These are phyloP conservation scores for Scaptodrosophila lebanonensis DNA, from an alignment of 1,140 invertebrate genomes.

Conservation along the genomic window DNA sequence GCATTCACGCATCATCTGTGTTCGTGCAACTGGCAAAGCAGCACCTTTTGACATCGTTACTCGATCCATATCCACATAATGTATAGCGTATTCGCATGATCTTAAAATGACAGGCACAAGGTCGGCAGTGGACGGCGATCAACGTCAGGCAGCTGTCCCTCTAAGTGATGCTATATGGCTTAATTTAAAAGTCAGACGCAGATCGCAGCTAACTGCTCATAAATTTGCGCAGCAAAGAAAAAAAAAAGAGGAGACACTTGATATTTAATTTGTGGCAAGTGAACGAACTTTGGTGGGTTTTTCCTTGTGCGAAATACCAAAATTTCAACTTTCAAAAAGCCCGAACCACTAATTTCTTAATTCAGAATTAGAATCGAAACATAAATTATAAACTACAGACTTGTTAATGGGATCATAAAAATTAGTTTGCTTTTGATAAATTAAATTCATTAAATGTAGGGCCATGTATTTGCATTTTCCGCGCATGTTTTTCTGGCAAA, in stretches of 20 bases:
- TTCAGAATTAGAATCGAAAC: constrained; percentile 22
- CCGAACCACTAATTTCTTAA: constrained; percentile 14
- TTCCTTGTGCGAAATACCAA: constrained; percentile 51
- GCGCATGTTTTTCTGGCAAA: constrained; percentile 27
- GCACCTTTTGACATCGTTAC: no score
- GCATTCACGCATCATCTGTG: no score
- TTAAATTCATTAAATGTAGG: constrained; percentile 55
- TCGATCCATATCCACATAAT: no score
- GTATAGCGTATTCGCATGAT: no score
- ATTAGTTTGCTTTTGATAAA: constrained; percentile 45
- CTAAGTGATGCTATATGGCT: no score
- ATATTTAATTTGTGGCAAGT: constrained; percentile 40
- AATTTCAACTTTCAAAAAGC: constrained; percentile 62
- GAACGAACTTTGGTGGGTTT: constrained; percentile 47
- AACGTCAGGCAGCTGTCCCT: no score
- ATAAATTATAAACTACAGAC: constrained; percentile 9
- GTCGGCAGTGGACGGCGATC: no score
- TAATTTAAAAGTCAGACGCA: not conserved
- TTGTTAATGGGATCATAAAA: constrained; percentile 41
- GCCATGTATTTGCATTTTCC: constrained; percentile 58
- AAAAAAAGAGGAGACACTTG: constrained; percentile 20
- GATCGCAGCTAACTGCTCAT: constrained; percentile 22
- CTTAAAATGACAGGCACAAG: no score
- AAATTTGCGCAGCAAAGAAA: constrained; percentile 2
- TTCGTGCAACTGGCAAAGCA: no score